Conservation (phyloP, 1,140 invertebrate species). For the Ephestia elutella region DNA sequence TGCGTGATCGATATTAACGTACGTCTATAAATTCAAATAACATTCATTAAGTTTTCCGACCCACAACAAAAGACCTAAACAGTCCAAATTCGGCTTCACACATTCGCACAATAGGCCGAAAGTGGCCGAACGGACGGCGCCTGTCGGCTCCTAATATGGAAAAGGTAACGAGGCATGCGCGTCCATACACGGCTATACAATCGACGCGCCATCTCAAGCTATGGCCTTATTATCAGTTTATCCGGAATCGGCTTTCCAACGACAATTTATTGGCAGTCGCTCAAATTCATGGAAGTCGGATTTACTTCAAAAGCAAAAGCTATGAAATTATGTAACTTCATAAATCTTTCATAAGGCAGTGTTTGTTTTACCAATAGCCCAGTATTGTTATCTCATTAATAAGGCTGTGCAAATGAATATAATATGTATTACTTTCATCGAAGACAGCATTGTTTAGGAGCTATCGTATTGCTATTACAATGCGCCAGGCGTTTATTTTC, state of each 20-base stretch:
- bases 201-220: conserved; percentile 17
- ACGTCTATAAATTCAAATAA: conserved; percentile 8
- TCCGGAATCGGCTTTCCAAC: background rate
- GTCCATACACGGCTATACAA: conserved; percentile 26
- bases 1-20: too few species aligned
- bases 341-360: too few species aligned
- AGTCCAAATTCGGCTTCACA: conserved; percentile 1
- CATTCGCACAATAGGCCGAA: conserved; percentile 7
- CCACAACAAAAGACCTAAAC: background rate
- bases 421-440: too few species aligned
- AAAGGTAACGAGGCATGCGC: conserved; percentile 30
- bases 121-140: conserved; percentile 12
- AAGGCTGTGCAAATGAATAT: too few species aligned
- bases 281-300: background rate
- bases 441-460: too few species aligned
- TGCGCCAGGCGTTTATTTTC: too few species aligned
- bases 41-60: conserved; percentile 17
- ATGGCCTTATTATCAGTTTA: conserved; percentile 4
- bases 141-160: conserved; percentile 42
- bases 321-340: too few species aligned
- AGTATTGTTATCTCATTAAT: too few species aligned
- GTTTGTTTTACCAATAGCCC: too few species aligned
- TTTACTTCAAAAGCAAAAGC: too few species aligned
- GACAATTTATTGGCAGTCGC: background rate
- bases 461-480: too few species aligned